phyloP scores from a whole-genome alignment of 2,797 vertebrate species.

The Sylvilagus floridanus region DNA sequence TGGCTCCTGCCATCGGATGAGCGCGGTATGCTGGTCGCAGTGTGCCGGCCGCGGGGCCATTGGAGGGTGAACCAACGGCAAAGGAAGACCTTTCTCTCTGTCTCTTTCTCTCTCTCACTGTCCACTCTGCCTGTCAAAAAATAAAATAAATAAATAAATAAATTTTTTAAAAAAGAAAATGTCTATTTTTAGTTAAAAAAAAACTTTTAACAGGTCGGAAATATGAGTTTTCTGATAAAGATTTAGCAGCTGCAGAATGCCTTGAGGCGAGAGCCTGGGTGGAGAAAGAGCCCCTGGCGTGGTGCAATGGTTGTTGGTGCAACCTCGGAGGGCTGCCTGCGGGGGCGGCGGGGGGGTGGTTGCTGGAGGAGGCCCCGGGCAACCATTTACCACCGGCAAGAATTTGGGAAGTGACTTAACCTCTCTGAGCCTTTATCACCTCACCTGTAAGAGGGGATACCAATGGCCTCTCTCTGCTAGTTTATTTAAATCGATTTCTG shows the following conservation, averaged over 20 bases:
- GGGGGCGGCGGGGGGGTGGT: neutral
- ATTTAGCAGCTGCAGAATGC: slow-evolving; percentile 21
- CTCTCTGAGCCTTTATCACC: neutral
- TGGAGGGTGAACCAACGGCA: too few species aligned
- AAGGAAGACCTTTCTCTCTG: too few species aligned
- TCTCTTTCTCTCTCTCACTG: too few species aligned
- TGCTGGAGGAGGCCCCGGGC: neutral
- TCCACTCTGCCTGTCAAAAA: too few species aligned
- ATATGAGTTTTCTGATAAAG: slow-evolving; percentile 31
- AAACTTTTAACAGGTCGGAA: neutral
- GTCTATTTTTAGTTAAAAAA: slow-evolving; percentile 35
- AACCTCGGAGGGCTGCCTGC: neutral
- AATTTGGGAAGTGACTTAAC: neutral
- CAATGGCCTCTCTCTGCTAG: neutral
- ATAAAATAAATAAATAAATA: too few species aligned
- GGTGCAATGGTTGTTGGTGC: neutral
- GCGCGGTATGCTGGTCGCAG: too few species aligned
- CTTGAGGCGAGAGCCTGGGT: neutral
- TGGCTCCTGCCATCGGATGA: too few species aligned
- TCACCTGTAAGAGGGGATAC: neutral
- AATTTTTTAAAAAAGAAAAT: too few species aligned
- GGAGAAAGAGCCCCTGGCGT: neutral
- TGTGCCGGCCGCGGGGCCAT: too few species aligned
- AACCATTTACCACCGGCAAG: neutral
- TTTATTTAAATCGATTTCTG: too few species aligned